Evolutionary conservation across 1,140 invertebrate genomes (phyloP).

Genomic region (Paraescarpia echinospica): DNA sequence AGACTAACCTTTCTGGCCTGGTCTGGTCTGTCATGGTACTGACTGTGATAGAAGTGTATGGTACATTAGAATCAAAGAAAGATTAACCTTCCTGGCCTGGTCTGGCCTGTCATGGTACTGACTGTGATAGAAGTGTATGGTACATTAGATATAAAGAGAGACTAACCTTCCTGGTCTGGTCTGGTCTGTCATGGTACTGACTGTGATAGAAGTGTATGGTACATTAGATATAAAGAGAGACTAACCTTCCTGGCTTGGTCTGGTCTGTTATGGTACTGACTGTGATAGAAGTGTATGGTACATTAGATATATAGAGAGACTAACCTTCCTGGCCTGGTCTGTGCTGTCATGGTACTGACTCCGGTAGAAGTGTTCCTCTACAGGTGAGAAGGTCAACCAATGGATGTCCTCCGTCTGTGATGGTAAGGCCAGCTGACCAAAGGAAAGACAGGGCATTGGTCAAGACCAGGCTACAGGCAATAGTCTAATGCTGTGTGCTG

Average conservation of each 20-base stretch:
- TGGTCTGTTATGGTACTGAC: neutral
- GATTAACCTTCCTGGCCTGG: neutral
- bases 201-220: slow-evolving; percentile 65
- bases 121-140: neutral
- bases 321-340: slow-evolving; percentile 47
- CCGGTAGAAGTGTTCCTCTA: slow-evolving; percentile 67
- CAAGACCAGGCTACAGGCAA: neutral
- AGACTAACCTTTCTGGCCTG: too few species aligned
- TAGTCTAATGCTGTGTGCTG: too few species aligned
- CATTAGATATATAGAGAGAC: neutral
- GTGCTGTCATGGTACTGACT: slow-evolving; percentile 59
- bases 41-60: too few species aligned
- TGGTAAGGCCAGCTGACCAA: slow-evolving; percentile 58
- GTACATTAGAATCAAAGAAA: too few species aligned
- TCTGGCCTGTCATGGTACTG: neutral
- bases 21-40: too few species aligned
- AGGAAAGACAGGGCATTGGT: neutral
- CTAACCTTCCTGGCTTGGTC: neutral
- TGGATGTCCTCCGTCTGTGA: slow-evolving; percentile 59
- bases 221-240: too few species aligned
- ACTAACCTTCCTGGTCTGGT: slow-evolving; percentile 47
- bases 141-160: neutral
- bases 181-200: slow-evolving; percentile 58
- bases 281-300: neutral
- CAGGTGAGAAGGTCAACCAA: slow-evolving; percentile 64